These are phyloP conservation scores for Achlya flavicornis DNA, from an alignment of 2,888 invertebrate genomes.

Conservation along the genomic window DNA sequence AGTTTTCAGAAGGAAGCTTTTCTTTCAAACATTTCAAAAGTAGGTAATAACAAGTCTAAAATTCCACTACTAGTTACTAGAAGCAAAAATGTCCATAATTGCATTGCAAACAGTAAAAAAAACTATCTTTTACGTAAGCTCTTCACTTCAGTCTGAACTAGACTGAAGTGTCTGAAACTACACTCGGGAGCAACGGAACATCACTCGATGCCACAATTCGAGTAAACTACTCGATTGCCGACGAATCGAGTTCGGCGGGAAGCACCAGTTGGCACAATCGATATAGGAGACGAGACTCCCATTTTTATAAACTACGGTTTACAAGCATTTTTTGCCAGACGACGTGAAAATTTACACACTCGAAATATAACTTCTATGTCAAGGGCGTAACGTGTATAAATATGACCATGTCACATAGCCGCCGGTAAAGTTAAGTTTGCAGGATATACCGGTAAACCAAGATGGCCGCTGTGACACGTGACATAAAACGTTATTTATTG, in stretches of 20 bases:
- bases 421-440: slow-evolving; percentile 50
- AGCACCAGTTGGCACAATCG: slow-evolving; percentile 83
- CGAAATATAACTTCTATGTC: slow-evolving; percentile 58
- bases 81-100: slow-evolving; percentile 33
- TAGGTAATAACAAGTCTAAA: slow-evolving; percentile 11
- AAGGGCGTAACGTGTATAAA: slow-evolving; percentile 51
- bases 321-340: slow-evolving; percentile 37
- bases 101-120: slow-evolving; percentile 32
- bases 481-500: slow-evolving; percentile 79
- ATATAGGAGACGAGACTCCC: slow-evolving; percentile 66
- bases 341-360: slow-evolving; percentile 33
- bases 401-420: slow-evolving; percentile 38
- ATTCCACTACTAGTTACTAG: slow-evolving; percentile 23
- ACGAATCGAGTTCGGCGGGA: slow-evolving; percentile 76
- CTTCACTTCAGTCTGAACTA: slow-evolving; percentile 17
- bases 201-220: slow-evolving; percentile 49
- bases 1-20: not conserved
- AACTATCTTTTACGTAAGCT: slow-evolving; percentile 16
- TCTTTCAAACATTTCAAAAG: not conserved
- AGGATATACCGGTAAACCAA: slow-evolving; percentile 62
- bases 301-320: slow-evolving; percentile 60
- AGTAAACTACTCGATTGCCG: slow-evolving; percentile 69
- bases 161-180: slow-evolving; percentile 36
- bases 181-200: slow-evolving; percentile 33
- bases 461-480: slow-evolving; percentile 78